Evolutionary conservation across 2,113 vertebrate species (phyloP).

Genomic region (Hemicordylus capensis): DNA sequence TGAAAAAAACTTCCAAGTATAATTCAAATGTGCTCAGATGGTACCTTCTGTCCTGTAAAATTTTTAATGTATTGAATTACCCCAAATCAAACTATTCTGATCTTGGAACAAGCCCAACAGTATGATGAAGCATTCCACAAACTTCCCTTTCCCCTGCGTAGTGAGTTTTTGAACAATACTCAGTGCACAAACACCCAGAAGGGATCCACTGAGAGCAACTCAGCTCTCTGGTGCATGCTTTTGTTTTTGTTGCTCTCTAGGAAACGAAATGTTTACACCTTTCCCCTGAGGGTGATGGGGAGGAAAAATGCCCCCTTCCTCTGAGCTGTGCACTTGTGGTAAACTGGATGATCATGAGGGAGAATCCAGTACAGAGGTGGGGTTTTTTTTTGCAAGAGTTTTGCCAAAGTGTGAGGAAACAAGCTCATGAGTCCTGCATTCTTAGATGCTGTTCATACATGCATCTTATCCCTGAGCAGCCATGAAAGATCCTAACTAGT

Average conservation of each 20-base stretch:
- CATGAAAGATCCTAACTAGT: neutral
- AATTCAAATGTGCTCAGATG: no score
- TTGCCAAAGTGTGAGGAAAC: neutral
- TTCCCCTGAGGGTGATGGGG: neutral
- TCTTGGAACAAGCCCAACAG: no score
- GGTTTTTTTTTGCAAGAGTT: neutral
- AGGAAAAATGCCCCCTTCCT: neutral
- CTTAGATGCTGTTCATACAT: neutral
- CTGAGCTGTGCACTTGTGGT: neutral
- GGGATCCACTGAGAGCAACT: neutral
- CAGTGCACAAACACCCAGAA: neutral
- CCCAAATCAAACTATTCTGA: no score
- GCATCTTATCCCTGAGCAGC: neutral
- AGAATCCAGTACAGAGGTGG: neutral
- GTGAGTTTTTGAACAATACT: neutral
- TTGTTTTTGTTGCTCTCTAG: neutral
- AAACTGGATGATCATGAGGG: neutral
- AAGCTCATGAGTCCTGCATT: neutral
- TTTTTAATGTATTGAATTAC: no score
- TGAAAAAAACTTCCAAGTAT: no score
- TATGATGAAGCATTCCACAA: no score
- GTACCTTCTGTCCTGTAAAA: no score
- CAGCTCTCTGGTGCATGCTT: neutral
- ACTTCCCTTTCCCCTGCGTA: neutral
- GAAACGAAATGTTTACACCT: neutral